Conservation (phyloP, 2,797 vertebrate species). For the Oreonectes daqikongensis region DNA sequence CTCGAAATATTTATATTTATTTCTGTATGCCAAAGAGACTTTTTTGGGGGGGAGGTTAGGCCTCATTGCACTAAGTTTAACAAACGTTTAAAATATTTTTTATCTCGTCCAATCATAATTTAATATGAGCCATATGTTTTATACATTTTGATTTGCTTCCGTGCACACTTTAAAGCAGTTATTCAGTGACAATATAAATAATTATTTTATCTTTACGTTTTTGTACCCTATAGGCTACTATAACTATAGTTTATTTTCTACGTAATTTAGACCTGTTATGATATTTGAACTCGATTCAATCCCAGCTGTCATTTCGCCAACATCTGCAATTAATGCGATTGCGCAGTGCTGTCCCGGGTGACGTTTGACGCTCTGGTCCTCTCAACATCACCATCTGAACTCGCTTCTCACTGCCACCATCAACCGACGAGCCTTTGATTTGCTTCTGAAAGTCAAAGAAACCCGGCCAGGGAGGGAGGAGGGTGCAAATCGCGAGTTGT, state of each 20-base stretch:
- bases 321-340: background rate
- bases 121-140: background rate
- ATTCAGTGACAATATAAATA: background rate
- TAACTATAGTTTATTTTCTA: background rate
- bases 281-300: background rate
- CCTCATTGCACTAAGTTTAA: too few species aligned
- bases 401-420: background rate
- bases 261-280: background rate
- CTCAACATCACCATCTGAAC: background rate
- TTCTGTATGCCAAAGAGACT: too few species aligned
- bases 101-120: too few species aligned
- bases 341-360: background rate
- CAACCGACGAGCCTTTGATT: conserved; percentile 1
- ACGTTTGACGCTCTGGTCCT: background rate
- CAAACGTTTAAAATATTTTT: too few species aligned
- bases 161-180: background rate
- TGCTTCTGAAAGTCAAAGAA: conserved; percentile 40
- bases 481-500: conserved; percentile 40
- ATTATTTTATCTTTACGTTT: background rate
- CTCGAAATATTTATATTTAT: too few species aligned
- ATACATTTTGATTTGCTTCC: background rate
- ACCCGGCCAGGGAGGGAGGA: conserved; percentile 22
- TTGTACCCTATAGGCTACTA: background rate
- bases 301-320: background rate
- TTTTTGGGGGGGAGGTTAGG: too few species aligned